Base-by-base conservation (phyloP, 37 sponge, comb jelly and placozoan genomes). In the Chondrilla cf. caribensis region DNA sequence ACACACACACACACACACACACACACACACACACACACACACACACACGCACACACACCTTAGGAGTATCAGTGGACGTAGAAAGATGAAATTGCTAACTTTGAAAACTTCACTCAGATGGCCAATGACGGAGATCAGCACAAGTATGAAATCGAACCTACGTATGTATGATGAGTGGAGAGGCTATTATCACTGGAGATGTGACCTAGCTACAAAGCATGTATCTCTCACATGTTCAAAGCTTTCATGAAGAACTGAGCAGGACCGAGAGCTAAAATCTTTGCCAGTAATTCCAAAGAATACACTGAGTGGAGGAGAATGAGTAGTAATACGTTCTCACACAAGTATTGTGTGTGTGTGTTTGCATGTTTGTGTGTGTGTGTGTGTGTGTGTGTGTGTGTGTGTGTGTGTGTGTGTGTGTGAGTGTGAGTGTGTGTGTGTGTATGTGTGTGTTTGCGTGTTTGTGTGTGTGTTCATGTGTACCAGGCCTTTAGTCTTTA, bases 151-250 rank as follows among this genome's bases (percentile, higher is more conserved):
- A 62, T 90, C 90, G 58, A 70, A 38, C 65, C 90, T 86, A 77
- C 54, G 42, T 47, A 77, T 17, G 54, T 47, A 47, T 7, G 36
- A 2, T 0, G 41, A 0, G 37, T 38, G 11, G 22, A 35, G 22
- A 77, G n/a, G n/a, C n/a, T n/a, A n/a, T n/a, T n/a, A n/a, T n/a
- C n/a, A n/a, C n/a, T n/a, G n/a, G n/a, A 32, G 60, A 47, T 6
- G 51, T 47, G 51, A 14, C 6, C 51, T 17, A 29, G 33, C n/a
- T 5, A 67, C 5, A 67, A 67, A 28, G 1, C 33, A 17, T 67
- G 68, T 2, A 1, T 19, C 18, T 89, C 87, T 82, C 55, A 93
- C 91, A 84, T 38, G 32, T 94, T 88, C 92, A 92, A 88, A 15
- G 84, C 42, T 31, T 86, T 83, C 17, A 70, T 80, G 89, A 90